phyloP scores from a whole-genome alignment of 2,888 invertebrate genomes.

The Elegia similella region DNA sequence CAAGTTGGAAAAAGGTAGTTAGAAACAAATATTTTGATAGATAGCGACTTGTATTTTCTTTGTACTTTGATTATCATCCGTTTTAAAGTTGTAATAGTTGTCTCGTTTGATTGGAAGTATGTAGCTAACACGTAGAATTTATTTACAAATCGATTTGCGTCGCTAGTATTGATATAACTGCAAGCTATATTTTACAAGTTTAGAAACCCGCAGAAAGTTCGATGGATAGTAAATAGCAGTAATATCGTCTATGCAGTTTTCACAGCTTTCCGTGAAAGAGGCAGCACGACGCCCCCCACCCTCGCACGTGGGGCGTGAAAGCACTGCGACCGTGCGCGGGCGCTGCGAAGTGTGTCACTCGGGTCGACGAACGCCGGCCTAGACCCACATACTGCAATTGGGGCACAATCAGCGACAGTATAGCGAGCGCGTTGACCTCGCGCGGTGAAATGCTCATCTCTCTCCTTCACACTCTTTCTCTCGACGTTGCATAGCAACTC shows the following conservation, averaged over 20 bases:
- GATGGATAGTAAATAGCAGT: neutral
- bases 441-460: conserved; percentile 79
- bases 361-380: conserved; percentile 82
- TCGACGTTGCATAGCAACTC: conserved; percentile 56
- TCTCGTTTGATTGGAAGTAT: no score
- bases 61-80: no score
- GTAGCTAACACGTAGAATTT: no score
- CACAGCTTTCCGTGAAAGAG: conserved; percentile 66
- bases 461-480: conserved; percentile 79
- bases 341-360: conserved; percentile 74
- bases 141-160: no score
- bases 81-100: no score
- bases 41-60: no score
- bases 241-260: conserved; percentile 39
- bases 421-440: conserved; percentile 76
- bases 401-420: conserved; percentile 82
- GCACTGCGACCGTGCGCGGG: conserved; percentile 69
- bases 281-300: conserved; percentile 51
- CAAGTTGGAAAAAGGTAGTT: neutral
- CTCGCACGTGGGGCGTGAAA: conserved; percentile 69
- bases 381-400: conserved; percentile 80
- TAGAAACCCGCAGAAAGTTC: conserved; percentile 1
- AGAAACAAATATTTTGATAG: neutral
- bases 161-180: neutral
- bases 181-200: neutral